Evolutionary conservation across 2,113 vertebrate genomes (phyloP).

Genomic region (Ia io): DNA sequence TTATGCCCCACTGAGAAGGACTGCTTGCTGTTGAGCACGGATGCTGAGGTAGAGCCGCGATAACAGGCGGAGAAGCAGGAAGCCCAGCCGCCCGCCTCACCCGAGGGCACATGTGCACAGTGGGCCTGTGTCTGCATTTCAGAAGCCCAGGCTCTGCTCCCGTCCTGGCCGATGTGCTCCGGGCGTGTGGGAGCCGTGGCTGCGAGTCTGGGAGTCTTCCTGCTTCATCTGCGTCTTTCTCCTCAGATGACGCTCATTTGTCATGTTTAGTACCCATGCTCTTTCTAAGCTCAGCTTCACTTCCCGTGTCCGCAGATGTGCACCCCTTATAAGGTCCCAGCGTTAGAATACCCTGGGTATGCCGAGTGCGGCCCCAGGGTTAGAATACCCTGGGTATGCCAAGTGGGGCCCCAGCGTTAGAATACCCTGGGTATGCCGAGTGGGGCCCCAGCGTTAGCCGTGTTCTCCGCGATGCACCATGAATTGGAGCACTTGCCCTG

Average conservation of each 20-base stretch:
- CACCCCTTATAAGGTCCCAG: background rate
- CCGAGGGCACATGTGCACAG: accelerated
- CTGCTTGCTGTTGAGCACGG: background rate
- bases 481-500: background rate
- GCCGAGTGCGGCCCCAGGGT: too few relatives aligned
- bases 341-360: background rate
- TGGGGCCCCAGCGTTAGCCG: too few relatives aligned
- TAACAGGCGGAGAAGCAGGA: background rate
- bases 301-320: background rate
- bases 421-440: background rate
- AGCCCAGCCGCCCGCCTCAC: background rate
- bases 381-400: background rate
- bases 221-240: background rate
- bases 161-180: background rate
- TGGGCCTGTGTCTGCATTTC: background rate
- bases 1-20: background rate
- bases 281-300: background rate
- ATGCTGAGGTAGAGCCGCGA: background rate
- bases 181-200: background rate
- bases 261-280: background rate
- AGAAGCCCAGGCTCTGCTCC: background rate
- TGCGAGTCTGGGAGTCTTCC: background rate
- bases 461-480: background rate
- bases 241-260: background rate
- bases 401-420: background rate